Percentiles rank a stretch among this genome's conserved stretches.
phyloP scores from a whole-genome alignment of 2,888 invertebrate species.

The Hyppa rectilinea region DNA sequence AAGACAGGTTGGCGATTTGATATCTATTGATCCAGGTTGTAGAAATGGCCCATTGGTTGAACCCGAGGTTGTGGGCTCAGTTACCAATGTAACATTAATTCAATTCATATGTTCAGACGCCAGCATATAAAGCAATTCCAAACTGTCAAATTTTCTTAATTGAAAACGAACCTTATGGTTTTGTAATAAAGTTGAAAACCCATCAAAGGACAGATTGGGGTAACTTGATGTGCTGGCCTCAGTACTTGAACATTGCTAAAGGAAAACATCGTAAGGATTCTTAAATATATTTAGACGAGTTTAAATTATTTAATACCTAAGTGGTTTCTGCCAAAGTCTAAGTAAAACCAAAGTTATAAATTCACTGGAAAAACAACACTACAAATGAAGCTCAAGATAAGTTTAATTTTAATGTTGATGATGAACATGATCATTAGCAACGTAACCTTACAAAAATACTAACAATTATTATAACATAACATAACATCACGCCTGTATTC shows the following conservation, averaged over 20 bases:
- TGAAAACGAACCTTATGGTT: too few relatives aligned
- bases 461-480: too few relatives aligned
- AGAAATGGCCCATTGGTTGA: background rate
- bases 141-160: too few relatives aligned
- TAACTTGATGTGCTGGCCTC: too few relatives aligned
- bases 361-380: constrained; percentile 13
- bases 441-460: background rate
- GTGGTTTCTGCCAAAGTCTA: constrained; percentile 19
- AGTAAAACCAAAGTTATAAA: constrained; percentile 16
- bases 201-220: too few relatives aligned
- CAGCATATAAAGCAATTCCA: too few relatives aligned
- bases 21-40: background rate
- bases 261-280: background rate
- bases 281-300: background rate
- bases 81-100: background rate
- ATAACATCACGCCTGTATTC: background rate
- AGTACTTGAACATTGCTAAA: background rate
- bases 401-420: constrained; percentile 8
- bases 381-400: constrained; percentile 13
- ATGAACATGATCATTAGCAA: constrained; percentile 14
- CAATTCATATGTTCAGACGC: too few relatives aligned
- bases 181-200: too few relatives aligned
- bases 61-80: background rate
- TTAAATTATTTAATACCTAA: constrained; percentile 29
- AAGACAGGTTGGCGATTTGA: background rate